These are phyloP conservation scores for Drosophila dives DNA, from an alignment of 2,888 invertebrate species.

Conservation along the genomic window DNA sequence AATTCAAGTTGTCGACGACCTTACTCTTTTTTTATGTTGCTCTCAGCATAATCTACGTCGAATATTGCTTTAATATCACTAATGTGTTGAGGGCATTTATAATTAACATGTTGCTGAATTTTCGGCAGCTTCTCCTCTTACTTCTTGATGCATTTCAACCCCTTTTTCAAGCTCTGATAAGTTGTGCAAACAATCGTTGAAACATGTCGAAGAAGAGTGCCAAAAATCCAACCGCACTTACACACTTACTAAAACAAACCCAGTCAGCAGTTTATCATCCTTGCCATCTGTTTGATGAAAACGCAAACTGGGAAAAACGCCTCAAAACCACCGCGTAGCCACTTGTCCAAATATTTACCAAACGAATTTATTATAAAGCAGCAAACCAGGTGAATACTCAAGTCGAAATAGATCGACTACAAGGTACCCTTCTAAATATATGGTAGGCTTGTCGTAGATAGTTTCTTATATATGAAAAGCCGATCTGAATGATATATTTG, in stretches of 20 bases:
- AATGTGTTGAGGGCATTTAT: conserved; percentile 3
- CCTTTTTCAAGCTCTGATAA: conserved; percentile 14
- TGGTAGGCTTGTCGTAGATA: not conserved
- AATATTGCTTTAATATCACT: conserved; percentile 22
- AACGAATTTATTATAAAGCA: conserved; percentile 72
- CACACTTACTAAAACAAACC: not conserved
- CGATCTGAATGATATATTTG: not conserved
- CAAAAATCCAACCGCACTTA: conserved; percentile 23
- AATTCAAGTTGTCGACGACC: not conserved
- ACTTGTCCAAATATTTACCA: conserved; percentile 76
- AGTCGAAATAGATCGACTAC: not conserved
- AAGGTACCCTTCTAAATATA: conserved; percentile 24
- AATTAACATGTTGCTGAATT: conserved; percentile 33
- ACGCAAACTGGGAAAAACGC: conserved; percentile 39
- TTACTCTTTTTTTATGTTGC: not conserved
- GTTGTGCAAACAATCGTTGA: conserved; percentile 15
- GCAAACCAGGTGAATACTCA: conserved; percentile 17
- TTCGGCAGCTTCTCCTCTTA: conserved; percentile 1
- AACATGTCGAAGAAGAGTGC: conserved; percentile 21
- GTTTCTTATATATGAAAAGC: not conserved
- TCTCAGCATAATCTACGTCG: not conserved
- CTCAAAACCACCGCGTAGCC: conserved; percentile 47
- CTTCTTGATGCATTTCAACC: conserved; percentile 4
- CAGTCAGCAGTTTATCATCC: conserved; percentile 10
- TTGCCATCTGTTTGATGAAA: conserved; percentile 17